Evolutionary conservation across 2,888 invertebrate species (phyloP).

Genomic region (Malacosoma neustria): DNA sequence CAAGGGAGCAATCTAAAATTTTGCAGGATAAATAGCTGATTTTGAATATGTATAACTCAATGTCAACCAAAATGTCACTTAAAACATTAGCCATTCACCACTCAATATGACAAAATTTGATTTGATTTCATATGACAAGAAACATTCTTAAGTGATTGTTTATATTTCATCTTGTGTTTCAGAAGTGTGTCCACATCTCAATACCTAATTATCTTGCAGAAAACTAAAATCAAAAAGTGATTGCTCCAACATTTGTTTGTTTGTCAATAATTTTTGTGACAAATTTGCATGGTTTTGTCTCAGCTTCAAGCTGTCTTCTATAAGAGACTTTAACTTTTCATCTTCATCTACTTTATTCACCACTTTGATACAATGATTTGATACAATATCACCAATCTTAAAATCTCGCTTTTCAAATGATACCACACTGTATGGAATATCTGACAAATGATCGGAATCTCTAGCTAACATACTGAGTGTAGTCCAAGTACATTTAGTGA

Average conservation of each 20-base stretch:
- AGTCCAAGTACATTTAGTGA: constrained; percentile 54
- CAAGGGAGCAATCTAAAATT: too few relatives aligned
- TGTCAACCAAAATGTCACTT: too few relatives aligned
- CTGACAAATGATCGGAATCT: constrained; percentile 43
- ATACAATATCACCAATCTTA: constrained; percentile 59
- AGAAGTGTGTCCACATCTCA: too few relatives aligned
- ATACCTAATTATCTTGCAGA: constrained; percentile 38
- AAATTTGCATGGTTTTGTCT: constrained; percentile 42
- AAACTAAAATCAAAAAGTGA: constrained; percentile 53
- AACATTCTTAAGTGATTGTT: too few relatives aligned
- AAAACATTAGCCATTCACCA: too few relatives aligned
- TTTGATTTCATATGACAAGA: too few relatives aligned
- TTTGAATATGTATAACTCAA: too few relatives aligned
- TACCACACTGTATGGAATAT: constrained; percentile 60
- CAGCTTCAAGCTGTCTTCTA: constrained; percentile 57
- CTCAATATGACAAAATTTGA: too few relatives aligned
- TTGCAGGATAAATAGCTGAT: too few relatives aligned
- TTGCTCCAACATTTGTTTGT: constrained; percentile 42
- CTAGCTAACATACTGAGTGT: constrained; percentile 50
- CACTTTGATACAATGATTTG: constrained; percentile 41
- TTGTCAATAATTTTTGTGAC: constrained; percentile 43
- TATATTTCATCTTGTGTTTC: too few relatives aligned
- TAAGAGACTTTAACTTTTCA: constrained; percentile 47
- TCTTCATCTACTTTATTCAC: constrained; percentile 32
- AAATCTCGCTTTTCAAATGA: constrained; percentile 64